Evolutionary conservation across 2,113 vertebrate species (phyloP).

Genomic region (Anguilla japonica): DNA sequence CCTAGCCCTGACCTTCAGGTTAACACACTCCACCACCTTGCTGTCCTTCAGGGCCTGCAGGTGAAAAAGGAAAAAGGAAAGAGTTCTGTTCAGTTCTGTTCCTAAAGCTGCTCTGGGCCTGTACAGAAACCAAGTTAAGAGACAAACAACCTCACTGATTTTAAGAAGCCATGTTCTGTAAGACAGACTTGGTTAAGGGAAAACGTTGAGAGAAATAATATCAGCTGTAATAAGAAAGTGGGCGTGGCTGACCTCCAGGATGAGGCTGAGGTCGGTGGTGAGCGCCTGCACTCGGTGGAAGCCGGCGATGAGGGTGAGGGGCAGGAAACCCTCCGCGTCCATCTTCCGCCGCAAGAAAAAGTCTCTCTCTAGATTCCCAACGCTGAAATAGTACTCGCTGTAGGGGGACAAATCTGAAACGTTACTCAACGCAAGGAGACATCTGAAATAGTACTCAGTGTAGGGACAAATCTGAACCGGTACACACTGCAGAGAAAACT

Average conservation of each 20-base stretch:
- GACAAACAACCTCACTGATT: background rate
- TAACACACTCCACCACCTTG: constrained; percentile 85
- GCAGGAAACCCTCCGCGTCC: constrained; percentile 90
- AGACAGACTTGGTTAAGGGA: no score
- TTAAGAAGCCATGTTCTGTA: no score
- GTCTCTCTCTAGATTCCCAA: constrained; percentile 92
- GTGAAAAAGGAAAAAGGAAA: no score
- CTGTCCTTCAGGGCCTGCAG: constrained; percentile 88
- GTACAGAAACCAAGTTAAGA: background rate
- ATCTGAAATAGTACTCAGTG: no score
- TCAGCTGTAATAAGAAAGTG: background rate
- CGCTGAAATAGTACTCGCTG: constrained; percentile 98
- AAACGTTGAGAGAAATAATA: background rate
- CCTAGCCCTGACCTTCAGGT: constrained; percentile 84
- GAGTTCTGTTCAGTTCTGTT: background rate
- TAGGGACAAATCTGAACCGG: no score
- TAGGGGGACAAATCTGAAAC: constrained; percentile 12
- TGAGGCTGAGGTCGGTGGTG: constrained; percentile 85
- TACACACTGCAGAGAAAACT: no score
- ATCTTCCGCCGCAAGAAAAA: constrained; percentile 97
- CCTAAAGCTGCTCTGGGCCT: background rate
- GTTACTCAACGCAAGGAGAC: background rate
- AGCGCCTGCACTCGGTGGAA: constrained; percentile 93
- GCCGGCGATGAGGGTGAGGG: constrained; percentile 88
- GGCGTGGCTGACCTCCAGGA: constrained; percentile 79